phyloP scores from a whole-genome alignment of 23 tunicate genomes.

The Diplosoma virens region DNA sequence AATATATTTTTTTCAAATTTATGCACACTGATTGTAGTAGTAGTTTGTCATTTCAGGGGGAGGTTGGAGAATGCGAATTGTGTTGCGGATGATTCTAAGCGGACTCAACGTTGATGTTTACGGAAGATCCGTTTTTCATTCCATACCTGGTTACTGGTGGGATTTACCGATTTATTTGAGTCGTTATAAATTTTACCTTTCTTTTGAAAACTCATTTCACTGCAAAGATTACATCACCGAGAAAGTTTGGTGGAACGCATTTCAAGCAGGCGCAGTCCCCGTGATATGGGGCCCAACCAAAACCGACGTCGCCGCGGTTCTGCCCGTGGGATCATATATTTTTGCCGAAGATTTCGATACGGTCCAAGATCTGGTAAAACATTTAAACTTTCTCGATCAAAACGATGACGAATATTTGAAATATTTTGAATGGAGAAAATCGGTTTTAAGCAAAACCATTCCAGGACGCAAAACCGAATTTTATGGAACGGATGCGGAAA shows the following conservation, averaged over 20 bases:
- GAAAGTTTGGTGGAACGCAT: constrained; percentile 36
- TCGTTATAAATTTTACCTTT: constrained; percentile 59
- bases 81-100: not conserved
- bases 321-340: constrained; percentile 37
- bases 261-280: constrained; percentile 47
- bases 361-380: constrained; percentile 16
- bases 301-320: constrained; percentile 27
- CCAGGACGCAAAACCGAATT: not conserved
- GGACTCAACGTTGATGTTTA: constrained; percentile 33
- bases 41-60: constrained; percentile 5
- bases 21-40: no score
- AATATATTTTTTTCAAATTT: no score
- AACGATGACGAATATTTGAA: constrained; percentile 17
- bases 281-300: constrained; percentile 54
- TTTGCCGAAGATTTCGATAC: constrained; percentile 51
- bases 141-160: constrained; percentile 28
- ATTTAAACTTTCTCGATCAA: constrained; percentile 26
- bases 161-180: not conserved
- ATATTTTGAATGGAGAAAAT: constrained; percentile 45
- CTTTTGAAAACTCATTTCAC: constrained; percentile 62
- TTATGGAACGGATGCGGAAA: not conserved
- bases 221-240: constrained; percentile 54
- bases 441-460: not conserved
- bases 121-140: constrained; percentile 6
- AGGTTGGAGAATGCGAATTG: not conserved